Evolutionary conservation across 2,797 vertebrate genomes (phyloP).

Genomic region (Trichosurus vulpecula): DNA sequence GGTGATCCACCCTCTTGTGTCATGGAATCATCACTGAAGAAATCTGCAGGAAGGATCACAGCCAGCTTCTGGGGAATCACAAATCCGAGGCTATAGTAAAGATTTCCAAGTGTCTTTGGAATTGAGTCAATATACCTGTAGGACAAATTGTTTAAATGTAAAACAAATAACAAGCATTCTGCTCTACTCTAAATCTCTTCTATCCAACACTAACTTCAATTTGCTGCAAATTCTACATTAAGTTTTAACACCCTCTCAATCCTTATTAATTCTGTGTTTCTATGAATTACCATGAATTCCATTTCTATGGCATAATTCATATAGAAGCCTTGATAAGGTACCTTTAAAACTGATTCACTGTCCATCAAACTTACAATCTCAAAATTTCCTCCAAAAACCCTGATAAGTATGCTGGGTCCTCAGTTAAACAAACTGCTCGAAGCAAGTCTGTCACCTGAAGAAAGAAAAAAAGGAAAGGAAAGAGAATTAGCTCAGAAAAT

Average conservation of each 20-base stretch:
- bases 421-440: constrained; percentile 91
- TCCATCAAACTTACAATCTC: constrained; percentile 86
- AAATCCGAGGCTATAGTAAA: constrained; percentile 93
- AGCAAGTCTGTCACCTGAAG: constrained; percentile 92
- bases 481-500: neutral
- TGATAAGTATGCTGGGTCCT: constrained; percentile 91
- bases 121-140: constrained; percentile 89
- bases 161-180: neutral
- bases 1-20: constrained; percentile 89
- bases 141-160: neutral
- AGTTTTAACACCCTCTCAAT: neutral
- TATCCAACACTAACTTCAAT: neutral
- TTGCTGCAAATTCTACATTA: neutral
- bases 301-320: neutral
- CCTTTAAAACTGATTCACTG: neutral
- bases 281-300: neutral
- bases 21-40: constrained; percentile 95
- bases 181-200: neutral
- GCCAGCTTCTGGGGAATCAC: constrained; percentile 91
- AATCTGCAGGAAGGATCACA: constrained; percentile 91
- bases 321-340: neutral
- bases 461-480: constrained; percentile 62
- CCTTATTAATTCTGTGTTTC: neutral
- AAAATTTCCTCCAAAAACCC: constrained; percentile 93
- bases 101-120: constrained; percentile 90